Base-by-base conservation (phyloP, 2,888 invertebrate genomes). In the Polydesmus complanatus region DNA sequence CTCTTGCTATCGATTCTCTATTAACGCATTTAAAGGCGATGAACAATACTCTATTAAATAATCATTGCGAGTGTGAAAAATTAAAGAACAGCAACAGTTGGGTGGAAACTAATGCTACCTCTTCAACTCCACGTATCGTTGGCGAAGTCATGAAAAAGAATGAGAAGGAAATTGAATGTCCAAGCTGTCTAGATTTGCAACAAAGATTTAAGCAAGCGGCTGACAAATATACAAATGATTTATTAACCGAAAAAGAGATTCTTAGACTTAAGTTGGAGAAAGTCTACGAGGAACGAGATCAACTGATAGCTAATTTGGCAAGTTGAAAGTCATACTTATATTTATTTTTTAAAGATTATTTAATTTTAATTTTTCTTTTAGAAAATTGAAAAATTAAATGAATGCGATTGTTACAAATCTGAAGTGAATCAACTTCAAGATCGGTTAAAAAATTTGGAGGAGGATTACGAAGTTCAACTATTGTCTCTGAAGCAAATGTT, bases 401-500 rank as follows among this genome's bases (percentile, higher is more conserved):
- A 21, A 51, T n/a, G 51, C 51, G 51, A 51, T 5, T 8, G 22
- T 51, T 51, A n/a, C n/a, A 22, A 51, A 51, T 5, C 8, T 51
- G 83, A 85, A 62, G 82, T 85, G 61, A 80, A 82, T 62, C 80
- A 83, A 64, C 75, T 88, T 67, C 85, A 87, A 72, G 79, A 83
- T 47, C 79, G 85, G 23, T 78, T 88, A 64, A 83, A 83, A 65
- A 81, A 85, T 47, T 77, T 88, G 62, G 87, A 88, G 72, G 82
- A 85, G 5, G 91, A 92, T 74, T 88, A 89, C 73, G 81, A 85
- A 60, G 85, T 85, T 68, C 90, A 90, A 73, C 80, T 89, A 61
- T 86, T 87, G 69, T 85, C 85, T 69, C 75, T 90, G 60, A 79
- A 88, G 51, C 83, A 84, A 19, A 85, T 86, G 5, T 89, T 88